Base-by-base conservation (phyloP, 2,888 invertebrate genomes). In the Sthenelais limicola region DNA sequence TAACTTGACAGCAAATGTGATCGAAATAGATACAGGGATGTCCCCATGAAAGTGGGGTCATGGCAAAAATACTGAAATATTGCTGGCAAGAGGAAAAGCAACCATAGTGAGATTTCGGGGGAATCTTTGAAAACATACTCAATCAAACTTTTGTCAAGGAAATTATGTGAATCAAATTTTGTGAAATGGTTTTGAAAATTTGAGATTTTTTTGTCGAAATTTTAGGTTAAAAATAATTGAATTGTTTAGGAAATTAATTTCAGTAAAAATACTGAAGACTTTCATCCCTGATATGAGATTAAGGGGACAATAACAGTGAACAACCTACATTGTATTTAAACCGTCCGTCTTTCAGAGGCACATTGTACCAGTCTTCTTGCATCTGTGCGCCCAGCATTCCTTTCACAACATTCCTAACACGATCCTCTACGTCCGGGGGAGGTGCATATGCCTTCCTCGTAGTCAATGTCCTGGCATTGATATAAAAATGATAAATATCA, bases 381-480 rank as follows among this genome's bases (percentile, higher is more conserved):
- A 28, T 38, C 38, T 62, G 21, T 2, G n/a, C 21, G 18, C 21
- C 62, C 12, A 24, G 3, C 62, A 62, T 26, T 43, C 43, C 38
- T 35, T 15, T 35, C 21, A 92, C 92, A 71, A 95, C 91, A 52
- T 89, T 87, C 3, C 90, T 84, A 12, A 97, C 87, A 73, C 90
- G 91, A 5, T 90, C 89, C 7, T 89, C 89, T 3, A 92, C 91
- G 87, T 95, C 91, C 12, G 83, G 77, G 0, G 93, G 92, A 18
- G 97, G 95, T 0, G 88, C 85, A 87, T 97, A 97, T 0, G 76
- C 79, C 69, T 75, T 75, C 24, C 77, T 76, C 54, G 80, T 80
- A 4, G 71, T 73, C 35, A 78, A 67, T 7, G 56, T 70, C 49
- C 77, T 77, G 56, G 43, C 43, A 43, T 43, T 43, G 43, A 15